These are phyloP conservation scores for Apocheima hispidaria DNA, from an alignment of 2,888 invertebrate genomes.

Conservation along the genomic window DNA sequence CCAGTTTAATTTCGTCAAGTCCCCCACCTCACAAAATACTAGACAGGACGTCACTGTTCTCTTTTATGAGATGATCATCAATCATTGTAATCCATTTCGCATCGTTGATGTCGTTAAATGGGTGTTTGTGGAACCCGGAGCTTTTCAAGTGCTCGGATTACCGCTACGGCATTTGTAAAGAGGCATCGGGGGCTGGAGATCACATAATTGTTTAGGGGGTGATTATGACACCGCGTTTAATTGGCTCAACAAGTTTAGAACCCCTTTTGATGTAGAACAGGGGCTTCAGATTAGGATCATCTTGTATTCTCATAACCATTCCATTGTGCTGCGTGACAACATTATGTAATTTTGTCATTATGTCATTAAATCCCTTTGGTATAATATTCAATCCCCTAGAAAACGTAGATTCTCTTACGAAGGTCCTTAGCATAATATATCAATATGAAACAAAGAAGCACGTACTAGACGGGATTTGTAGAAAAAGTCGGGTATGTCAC, in stretches of 20 bases:
- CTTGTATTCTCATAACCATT: constrained; percentile 47
- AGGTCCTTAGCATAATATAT: constrained; percentile 26
- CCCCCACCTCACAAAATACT: not conserved
- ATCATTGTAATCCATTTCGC: constrained; percentile 47
- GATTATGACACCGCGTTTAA: constrained; percentile 75
- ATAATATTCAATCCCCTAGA: constrained; percentile 20
- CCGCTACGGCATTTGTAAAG: constrained; percentile 69
- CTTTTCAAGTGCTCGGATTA: constrained; percentile 56
- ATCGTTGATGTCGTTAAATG: constrained; percentile 48
- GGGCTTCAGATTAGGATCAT: constrained; percentile 56
- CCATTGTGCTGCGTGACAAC: constrained; percentile 46
- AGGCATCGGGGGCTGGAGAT: constrained; percentile 69
- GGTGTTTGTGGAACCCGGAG: constrained; percentile 45
- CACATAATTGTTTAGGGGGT: constrained; percentile 78
- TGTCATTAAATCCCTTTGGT: constrained; percentile 11
- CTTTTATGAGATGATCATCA: constrained; percentile 38
- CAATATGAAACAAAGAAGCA: constrained; percentile 20
- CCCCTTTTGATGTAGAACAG: constrained; percentile 62
- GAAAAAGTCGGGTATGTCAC: constrained; percentile 46
- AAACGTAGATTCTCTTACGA: constrained; percentile 13
- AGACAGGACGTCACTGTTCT: constrained; percentile 2
- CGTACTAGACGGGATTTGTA: constrained; percentile 39
- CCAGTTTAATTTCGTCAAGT: not conserved
- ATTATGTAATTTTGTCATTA: constrained; percentile 41
- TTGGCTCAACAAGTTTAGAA: constrained; percentile 77